Conservation (phyloP, 1,140 invertebrate species). For the Copidosoma floridanum region DNA sequence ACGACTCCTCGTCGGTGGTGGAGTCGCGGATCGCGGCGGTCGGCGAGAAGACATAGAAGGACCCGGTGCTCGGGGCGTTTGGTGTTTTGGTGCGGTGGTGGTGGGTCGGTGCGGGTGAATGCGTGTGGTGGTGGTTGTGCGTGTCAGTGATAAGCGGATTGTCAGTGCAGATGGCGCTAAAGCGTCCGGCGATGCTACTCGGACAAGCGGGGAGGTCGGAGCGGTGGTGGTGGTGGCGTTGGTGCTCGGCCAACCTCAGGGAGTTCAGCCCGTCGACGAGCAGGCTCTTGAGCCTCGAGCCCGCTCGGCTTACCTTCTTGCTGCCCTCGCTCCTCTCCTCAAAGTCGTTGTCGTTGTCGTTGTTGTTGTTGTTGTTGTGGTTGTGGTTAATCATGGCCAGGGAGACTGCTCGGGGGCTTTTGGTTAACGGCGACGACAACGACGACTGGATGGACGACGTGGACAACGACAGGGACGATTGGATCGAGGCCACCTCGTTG, state of each 20-base stretch:
- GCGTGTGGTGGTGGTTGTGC: background rate
- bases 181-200: background rate
- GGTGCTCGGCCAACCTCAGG: conserved; percentile 25
- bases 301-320: conserved; percentile 52
- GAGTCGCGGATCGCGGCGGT: too few species aligned
- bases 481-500: conserved; percentile 11
- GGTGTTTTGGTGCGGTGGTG: background rate
- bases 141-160: background rate
- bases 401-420: too few species aligned
- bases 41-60: conserved; percentile 14
- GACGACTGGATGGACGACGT: conserved; percentile 4
- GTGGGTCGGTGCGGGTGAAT: background rate
- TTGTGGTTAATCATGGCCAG: background rate
- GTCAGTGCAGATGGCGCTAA: background rate
- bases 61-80: background rate
- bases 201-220: conserved; percentile 32
- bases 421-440: background rate
- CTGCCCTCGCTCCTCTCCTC: conserved; percentile 31
- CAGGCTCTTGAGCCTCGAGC: conserved; percentile 47
- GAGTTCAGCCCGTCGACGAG: conserved; percentile 43
- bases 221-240: conserved; percentile 16
- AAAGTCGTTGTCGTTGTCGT: conserved; percentile 27
- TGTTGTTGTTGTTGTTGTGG: conserved; percentile 21
- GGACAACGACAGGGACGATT: background rate
- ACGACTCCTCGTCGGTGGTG: background rate